Base-by-base conservation (phyloP, 2,113 vertebrate species). In the Philantomba maxwellii region DNA sequence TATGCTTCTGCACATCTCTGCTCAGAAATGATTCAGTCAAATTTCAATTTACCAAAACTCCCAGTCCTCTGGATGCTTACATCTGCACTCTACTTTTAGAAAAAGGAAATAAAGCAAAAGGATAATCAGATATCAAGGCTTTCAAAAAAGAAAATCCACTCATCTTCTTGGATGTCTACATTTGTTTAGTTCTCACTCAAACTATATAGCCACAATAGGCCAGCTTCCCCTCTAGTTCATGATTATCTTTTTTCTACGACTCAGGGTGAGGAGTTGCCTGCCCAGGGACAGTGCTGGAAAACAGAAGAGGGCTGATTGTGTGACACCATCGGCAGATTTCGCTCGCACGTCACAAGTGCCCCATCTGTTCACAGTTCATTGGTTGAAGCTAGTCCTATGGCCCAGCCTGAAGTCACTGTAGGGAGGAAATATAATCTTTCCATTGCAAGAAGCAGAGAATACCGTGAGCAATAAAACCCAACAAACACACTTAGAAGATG, bases 1-100 rank as follows among this genome's bases (percentile, higher is more conserved):
- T 97, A 60, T n/a, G 15, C 47, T 87, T 98, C 30, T 85, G 26
- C 36, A 53, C 4, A 30, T 94, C 82, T 92, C 21, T 92, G 89
- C 14, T 62, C 4, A 82, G 66, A 80, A 94, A 83, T 43, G 58
- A 78, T 51, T 70, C 23, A 51, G 43, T 70, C 66, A 91, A 92
- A 77, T 11, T 93, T 94, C 30, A 77, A 16, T 88, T 85, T 85
- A 78, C 33, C 33, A 85, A 25, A 86, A 78, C 45, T 62, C 25
- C 51, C 28, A 75, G 66, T 64, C 26, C 70, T 86, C 45, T 55
- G 58, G 33, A 58, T 82, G 30, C 25, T 84, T 30, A 60, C 49
- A 25, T 93, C 15, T 89, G 25, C 26, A 66, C 6, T 81, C 55
- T 39, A 58, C 57, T 73, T 78, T 58, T 92, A 87, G n/a, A 36